Evolutionary conservation across 2,888 invertebrate species (phyloP), one percentile per base, ranked within the genome.

Genomic region (Hyppa rectilinea): DNA sequence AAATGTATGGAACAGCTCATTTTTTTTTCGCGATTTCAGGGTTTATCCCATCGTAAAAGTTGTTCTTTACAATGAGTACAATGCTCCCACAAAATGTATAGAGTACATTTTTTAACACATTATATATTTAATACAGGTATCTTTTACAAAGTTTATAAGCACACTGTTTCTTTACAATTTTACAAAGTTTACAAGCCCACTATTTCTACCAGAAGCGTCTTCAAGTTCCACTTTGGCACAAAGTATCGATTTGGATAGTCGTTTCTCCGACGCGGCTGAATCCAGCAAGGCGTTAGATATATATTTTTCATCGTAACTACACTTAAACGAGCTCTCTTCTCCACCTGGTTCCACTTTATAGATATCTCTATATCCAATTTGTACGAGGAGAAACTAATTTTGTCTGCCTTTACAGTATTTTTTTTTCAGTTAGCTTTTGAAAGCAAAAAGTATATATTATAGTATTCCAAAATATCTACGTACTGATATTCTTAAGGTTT

Each of bases 261-360:
- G 47, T 78, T 66, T 52, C 56, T 49, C 55, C 68, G 47, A 49
- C 53, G 65, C 65, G 55, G 5, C 50, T 45, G 62, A 62, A 71
- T 70, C 64, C 56, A 71, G 65, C 62, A 56, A 60, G 40, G 23
- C 69, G 36, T 73, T 70, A 31, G 31, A n/a, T 47, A 75, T 78
- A 69, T 55, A 69, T 81, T 71, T 81, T 75, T 75, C 69, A 70
- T 81, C 56, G 61, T 67, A 79, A 67, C 67, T 63, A 62, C 49
- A 71, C 74, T 79, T 78, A 63, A 73, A 80, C 56, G 72, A 75
- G 72, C 66, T 66, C 59, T 65, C 49, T 50, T 43, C 67, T n/a
- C 63, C 86, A 84, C 77, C 85, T 86, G 85, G 67, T 70, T 43
- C 43, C 56, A 52, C n/a, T 73, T 78, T 78, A 81, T 74, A 80